Base-by-base conservation (phyloP, 2,888 invertebrate genomes). In the Troides helena region DNA sequence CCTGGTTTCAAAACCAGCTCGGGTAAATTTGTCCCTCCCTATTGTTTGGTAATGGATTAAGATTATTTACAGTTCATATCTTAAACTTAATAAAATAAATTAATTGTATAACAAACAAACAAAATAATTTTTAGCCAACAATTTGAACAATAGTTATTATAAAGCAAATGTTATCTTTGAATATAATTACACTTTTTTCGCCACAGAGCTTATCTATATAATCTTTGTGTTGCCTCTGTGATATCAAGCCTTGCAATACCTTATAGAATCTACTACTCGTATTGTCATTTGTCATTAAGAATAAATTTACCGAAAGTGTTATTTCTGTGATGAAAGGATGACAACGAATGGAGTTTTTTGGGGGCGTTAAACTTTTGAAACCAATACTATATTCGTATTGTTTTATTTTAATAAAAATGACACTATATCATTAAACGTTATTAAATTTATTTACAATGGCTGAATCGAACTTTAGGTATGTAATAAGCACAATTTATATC, bases 391-490 rank as follows among this genome's bases (percentile, higher is more conserved):
- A 68, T n/a, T 50, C 12, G 58, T 36, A 30, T 65, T 8, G 36
- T 39, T 21, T 61, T 46, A 23, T 46, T n/a, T 62, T 58, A 53
- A n/a, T 63, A 62, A 70, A 21, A 36, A 70, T 70, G 70, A 39
- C 25, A n/a, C 17, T 59, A 2, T 43, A 59, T 66, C 74, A 61
- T 66, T 71, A 62, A 73, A 65, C 64, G 72, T 1, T 39, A 21
- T 60, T 61, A 18, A 70, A 70, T 70, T 72, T 62, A 71, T 71
- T 68, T 64, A 81, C 75, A 77, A 92, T 92, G 92, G 91, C 92
- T 75, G 88, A 87, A 73, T 90, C 91, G 70, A 89, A 85, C 78
- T 92, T 92, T 78, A 90, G 92, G 92, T 91, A 84, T 65, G 53
- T 65, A 70, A 56, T 58, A 8, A 56, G 50, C 58, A 30, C 63